These are phyloP conservation scores for Xiphorhynchus elegans DNA, from an alignment of 2,113 vertebrate genomes.

Conservation along the genomic window DNA sequence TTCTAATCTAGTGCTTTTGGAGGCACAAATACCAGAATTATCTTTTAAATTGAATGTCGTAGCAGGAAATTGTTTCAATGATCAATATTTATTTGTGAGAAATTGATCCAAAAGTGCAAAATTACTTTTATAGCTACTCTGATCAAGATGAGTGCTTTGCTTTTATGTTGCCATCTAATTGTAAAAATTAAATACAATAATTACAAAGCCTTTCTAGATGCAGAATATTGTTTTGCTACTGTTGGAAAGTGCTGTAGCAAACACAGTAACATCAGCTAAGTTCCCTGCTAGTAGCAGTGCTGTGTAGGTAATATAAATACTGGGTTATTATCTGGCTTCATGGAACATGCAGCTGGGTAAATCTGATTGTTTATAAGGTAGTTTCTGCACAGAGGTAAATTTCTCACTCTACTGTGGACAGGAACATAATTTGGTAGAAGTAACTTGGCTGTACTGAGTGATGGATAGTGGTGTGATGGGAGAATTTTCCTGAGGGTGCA, in stretches of 20 bases:
- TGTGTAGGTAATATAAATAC: neutral
- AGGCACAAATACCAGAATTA: neutral
- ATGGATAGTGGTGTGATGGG: no score
- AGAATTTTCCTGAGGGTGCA: neutral
- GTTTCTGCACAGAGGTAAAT: neutral
- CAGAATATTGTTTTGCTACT: neutral
- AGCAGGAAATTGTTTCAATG: neutral
- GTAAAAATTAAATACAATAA: neutral
- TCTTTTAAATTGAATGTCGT: neutral
- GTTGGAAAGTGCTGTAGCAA: neutral
- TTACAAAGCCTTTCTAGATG: neutral
- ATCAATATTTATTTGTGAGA: neutral
- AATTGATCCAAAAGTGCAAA: neutral
- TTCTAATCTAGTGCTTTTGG: neutral
- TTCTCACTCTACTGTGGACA: neutral
- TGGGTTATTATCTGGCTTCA: neutral
- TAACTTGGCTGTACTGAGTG: neutral
- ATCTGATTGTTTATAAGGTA: neutral
- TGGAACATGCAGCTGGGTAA: neutral
- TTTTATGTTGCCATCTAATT: neutral
- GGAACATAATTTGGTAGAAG: neutral
- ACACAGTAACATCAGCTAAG: neutral
- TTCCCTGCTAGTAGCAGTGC: neutral
- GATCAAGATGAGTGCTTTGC: neutral
- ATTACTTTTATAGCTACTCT: neutral